Conservation (phyloP, 1,140 invertebrate genomes). For the Micrasema longulum region DNA sequence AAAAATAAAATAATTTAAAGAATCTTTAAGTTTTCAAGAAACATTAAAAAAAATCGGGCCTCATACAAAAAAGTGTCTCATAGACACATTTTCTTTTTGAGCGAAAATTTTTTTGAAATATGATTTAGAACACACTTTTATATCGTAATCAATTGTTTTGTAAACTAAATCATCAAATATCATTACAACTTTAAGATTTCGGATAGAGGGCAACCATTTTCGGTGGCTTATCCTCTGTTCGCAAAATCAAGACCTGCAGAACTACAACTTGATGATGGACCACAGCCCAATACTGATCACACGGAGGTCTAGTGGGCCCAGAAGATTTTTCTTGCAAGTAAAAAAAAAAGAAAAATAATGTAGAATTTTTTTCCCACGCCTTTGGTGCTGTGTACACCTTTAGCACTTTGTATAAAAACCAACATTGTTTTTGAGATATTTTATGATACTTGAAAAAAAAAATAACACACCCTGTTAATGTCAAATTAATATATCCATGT, state of each 20-base stretch:
- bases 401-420: conserved; percentile 13
- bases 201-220: conserved; percentile 52
- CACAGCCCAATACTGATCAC: conserved; percentile 44
- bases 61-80: too few species aligned
- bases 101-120: too few species aligned
- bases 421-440: conserved; percentile 25
- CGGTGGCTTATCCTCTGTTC: conserved; percentile 52
- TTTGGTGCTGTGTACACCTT: conserved; percentile 13
- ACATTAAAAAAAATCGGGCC: too few species aligned
- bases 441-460: too few species aligned
- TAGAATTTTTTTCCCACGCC: conserved; percentile 16
- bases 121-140: too few species aligned
- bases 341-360: conserved; percentile 14
- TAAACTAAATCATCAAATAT: too few species aligned
- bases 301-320: conserved; percentile 45
- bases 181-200: conserved; percentile 47
- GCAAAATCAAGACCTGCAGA: conserved; percentile 40
- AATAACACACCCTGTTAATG: too few species aligned
- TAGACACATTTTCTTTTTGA: not conserved
- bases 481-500: too few species aligned
- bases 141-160: too few species aligned
- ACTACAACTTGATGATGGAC: conserved; percentile 29
- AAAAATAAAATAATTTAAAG: too few species aligned
- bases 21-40: too few species aligned
- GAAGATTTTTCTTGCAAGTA: conserved; percentile 34